These are phyloP conservation scores for Desmodus rotundus DNA, from an alignment of 2,113 vertebrate genomes.

Conservation along the genomic window DNA sequence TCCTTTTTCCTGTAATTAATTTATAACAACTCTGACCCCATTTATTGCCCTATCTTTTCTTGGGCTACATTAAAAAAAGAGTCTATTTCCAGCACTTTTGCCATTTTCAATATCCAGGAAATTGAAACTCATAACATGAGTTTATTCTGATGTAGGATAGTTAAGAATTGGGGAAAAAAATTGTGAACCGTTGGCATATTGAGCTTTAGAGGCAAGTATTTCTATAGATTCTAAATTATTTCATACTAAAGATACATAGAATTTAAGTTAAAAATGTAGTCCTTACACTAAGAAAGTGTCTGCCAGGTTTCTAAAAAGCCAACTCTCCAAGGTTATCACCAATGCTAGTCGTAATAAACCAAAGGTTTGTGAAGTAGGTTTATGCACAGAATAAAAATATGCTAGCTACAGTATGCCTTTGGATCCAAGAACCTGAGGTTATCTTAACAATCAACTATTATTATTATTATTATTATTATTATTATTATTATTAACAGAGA, in stretches of 20 bases:
- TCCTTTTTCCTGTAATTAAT: not conserved
- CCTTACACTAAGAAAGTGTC: not conserved
- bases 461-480: not conserved
- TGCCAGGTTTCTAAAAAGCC: slow-evolving; percentile 19
- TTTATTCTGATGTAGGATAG: slow-evolving; percentile 12
- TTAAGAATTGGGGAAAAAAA: not conserved
- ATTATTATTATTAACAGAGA: not conserved
- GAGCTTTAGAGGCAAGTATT: not conserved
- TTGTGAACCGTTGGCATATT: not conserved
- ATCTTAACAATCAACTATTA: not conserved
- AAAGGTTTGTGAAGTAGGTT: not conserved
- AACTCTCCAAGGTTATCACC: not conserved
- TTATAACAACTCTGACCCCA: not conserved
- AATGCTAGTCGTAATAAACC: not conserved
- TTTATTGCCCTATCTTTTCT: not conserved
- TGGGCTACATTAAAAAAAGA: not conserved
- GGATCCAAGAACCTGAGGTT: not conserved
- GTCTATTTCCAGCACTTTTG: not conserved
- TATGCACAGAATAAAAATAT: not conserved
- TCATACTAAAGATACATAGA: not conserved
- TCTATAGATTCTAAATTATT: slow-evolving; percentile 46
- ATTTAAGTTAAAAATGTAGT: slow-evolving; percentile 3
- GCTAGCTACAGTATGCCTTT: not conserved
- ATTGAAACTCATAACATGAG: not conserved
- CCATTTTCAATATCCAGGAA: not conserved